phyloP scores from a whole-genome alignment of 2,797 vertebrate genomes.

The Denticeps clupeoides region DNA sequence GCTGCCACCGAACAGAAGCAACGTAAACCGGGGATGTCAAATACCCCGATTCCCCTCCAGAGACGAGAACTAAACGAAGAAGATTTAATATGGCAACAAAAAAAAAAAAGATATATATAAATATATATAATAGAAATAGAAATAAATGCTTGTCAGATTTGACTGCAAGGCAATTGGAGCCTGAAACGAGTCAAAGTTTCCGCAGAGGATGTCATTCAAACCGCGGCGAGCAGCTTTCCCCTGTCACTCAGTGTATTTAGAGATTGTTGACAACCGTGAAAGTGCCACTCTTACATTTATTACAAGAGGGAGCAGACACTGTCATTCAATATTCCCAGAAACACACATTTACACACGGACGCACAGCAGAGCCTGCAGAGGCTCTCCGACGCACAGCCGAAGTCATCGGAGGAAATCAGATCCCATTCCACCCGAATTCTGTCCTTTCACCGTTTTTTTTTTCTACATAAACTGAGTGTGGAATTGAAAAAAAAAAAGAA shows the following conservation, averaged over 20 bases:
- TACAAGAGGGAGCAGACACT: constrained; percentile 46
- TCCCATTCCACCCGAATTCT: no score
- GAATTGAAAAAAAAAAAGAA: constrained; percentile 12
- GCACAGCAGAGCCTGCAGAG: constrained; percentile 22
- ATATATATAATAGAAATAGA: no score
- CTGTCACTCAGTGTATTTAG: constrained; percentile 52
- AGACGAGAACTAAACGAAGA: constrained; percentile 27
- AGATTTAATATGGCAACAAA: constrained; percentile 26
- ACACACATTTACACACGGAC: constrained; percentile 6
- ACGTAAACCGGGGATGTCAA: constrained; percentile 31
- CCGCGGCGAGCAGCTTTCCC: constrained; percentile 19
- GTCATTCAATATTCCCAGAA: constrained; percentile 41
- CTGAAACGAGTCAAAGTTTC: constrained; percentile 25
- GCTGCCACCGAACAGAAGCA: constrained; percentile 24
- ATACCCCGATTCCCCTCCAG: constrained; percentile 19
- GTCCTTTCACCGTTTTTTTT: no score
- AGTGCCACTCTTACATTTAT: constrained; percentile 57
- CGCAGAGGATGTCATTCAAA: constrained; percentile 24
- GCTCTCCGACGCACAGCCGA: constrained; percentile 16
- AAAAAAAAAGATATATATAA: no score
- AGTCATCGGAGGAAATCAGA: neutral
- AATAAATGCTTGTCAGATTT: constrained; percentile 25
- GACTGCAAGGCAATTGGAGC: constrained; percentile 15
- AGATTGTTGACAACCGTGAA: constrained; percentile 58
- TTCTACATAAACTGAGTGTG: no score